Evolutionary conservation across 2,888 invertebrate species (phyloP), one percentile per base, ranked within the genome.

Genomic region (Anoplius nigerrimus): DNA sequence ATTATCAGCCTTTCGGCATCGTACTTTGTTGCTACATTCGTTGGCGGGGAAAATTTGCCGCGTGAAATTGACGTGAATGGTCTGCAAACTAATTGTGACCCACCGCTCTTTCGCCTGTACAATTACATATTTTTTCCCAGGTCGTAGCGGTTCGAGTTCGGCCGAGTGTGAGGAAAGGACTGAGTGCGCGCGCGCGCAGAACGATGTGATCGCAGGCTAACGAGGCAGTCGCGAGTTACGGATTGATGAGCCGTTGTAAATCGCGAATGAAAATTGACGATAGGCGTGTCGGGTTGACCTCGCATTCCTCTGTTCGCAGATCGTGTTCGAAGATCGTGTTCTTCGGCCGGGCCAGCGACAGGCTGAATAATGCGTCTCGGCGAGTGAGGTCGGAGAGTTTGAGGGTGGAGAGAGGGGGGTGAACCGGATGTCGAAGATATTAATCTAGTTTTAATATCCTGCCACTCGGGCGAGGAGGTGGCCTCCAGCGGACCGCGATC

Each of bases 401-500:
- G 69, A 66, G 65, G 60, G 1, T 34, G 6, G 11, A 34, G 34
- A 13, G 48, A 57, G 34, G 64, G 16, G n/a, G n/a, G n/a, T n/a
- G n/a, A n/a, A 52, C 56, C 69, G 66, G 66, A 77, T 67, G 66
- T 64, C 69, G 34, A 66, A 68, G 79, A 81, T 79, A 74, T 68
- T 80, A 83, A 83, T 83, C 82, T 79, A 74, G 72, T 76, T 80
- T 82, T 82, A 83, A 82, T 83, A 83, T 83, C 83, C 82, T 83
- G 83, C 74, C 64, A 72, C 74, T 76, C 78, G n/a, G n/a, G n/a
- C n/a, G n/a, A n/a, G 75, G 74, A 72, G 76, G 64, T 72, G 59
- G 43, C 24, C 34, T 48, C 42, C 63, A 45, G 43, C 18, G n/a
- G n/a, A n/a, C n/a, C 51, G 46, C 60, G 66, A 69, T 72, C 76